Percentiles rank a stretch among this genome's conserved stretches.
These are phyloP conservation scores for Incurvaria masculella DNA, from an alignment of 2,888 invertebrate genomes.

Conservation along the genomic window DNA sequence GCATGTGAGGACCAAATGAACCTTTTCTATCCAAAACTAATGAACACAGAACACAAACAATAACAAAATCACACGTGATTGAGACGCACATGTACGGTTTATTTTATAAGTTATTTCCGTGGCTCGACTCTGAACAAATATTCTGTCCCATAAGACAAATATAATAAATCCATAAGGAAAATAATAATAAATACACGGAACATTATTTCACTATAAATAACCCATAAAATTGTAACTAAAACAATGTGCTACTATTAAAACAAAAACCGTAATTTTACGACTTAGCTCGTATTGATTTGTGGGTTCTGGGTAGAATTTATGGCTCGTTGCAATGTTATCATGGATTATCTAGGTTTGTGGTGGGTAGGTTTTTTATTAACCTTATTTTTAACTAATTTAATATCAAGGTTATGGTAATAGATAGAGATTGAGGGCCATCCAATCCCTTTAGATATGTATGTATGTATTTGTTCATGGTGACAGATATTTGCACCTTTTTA, in stretches of 20 bases:
- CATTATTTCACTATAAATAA: background rate
- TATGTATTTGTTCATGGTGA: too few species aligned
- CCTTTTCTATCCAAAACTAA: too few species aligned
- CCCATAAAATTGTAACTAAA: background rate
- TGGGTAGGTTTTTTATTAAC: too few species aligned
- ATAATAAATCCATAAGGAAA: background rate
- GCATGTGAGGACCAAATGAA: too few species aligned
- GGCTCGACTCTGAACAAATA: background rate
- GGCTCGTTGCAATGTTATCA: background rate
- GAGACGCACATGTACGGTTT: background rate
- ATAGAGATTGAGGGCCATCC: too few species aligned
- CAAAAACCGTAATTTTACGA: background rate
- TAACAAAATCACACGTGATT: background rate
- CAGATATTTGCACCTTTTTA: too few species aligned
- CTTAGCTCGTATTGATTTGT: background rate
- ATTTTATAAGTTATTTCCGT: background rate
- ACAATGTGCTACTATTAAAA: background rate
- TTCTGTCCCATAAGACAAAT: background rate
- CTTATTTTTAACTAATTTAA: too few species aligned
- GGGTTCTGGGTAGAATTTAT: background rate
- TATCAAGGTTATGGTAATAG: too few species aligned
- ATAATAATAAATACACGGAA: background rate
- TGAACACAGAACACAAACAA: background rate
- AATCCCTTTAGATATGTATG: too few species aligned
- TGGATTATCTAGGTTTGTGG: too few species aligned